phyloP scores from a whole-genome alignment of 2,888 invertebrate species.

The Morpho helenor region DNA sequence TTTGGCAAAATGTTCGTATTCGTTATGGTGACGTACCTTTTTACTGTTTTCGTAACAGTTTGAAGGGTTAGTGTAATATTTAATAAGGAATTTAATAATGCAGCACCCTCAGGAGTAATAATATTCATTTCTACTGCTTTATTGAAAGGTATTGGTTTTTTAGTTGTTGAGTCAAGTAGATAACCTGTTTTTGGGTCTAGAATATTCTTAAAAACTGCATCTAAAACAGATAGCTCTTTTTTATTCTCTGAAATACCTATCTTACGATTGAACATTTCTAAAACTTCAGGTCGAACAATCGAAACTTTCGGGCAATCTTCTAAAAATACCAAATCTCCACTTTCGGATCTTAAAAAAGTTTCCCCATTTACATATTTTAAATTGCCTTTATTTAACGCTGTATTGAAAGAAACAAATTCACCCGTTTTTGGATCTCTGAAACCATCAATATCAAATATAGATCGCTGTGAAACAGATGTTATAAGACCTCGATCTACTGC shows the following conservation, averaged over 20 bases:
- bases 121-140: slow-evolving; percentile 91
- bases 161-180: slow-evolving; percentile 86
- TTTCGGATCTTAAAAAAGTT: slow-evolving; percentile 86
- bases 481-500: slow-evolving; percentile 94
- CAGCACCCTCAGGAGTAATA: slow-evolving; percentile 92
- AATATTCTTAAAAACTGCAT: slow-evolving; percentile 91
- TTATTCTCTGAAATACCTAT: slow-evolving; percentile 89
- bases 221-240: slow-evolving; percentile 89
- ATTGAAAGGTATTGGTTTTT: slow-evolving; percentile 87
- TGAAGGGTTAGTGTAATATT: slow-evolving; percentile 93
- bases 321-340: slow-evolving; percentile 86
- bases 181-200: slow-evolving; percentile 94
- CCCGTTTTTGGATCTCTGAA: slow-evolving; percentile 90
- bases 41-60: slow-evolving; percentile 91
- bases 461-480: slow-evolving; percentile 91
- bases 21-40: slow-evolving; percentile 88
- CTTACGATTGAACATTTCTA: slow-evolving; percentile 90
- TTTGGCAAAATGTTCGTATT: slow-evolving; percentile 80
- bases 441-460: slow-evolving; percentile 95
- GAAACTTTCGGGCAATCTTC: slow-evolving; percentile 89
- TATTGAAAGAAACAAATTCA: slow-evolving; percentile 91
- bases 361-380: slow-evolving; percentile 86
- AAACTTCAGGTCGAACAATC: slow-evolving; percentile 89
- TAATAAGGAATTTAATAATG: slow-evolving; percentile 89
- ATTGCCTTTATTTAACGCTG: slow-evolving; percentile 87